These are phyloP conservation scores for Cryptocheilus praepositus DNA, from an alignment of 2,888 invertebrate species.

Conservation along the genomic window DNA sequence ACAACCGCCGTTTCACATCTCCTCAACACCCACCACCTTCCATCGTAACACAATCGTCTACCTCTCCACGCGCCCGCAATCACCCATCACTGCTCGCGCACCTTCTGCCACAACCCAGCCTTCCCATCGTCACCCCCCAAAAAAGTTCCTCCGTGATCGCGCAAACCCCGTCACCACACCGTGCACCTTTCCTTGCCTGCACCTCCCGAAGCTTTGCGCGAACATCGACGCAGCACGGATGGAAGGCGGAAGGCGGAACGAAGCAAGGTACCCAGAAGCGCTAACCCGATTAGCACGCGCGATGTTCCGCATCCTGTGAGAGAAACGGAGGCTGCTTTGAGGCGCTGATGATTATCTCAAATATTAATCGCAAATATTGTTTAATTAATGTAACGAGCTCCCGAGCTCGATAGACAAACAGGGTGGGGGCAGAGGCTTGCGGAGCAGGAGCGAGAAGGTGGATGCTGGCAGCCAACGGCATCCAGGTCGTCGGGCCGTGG, in stretches of 20 bases:
- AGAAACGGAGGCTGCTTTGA: constrained; percentile 56
- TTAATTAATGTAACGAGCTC: constrained; percentile 69
- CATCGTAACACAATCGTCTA: too few species aligned
- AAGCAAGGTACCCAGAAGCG: constrained; percentile 47
- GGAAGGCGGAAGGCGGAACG: constrained; percentile 15
- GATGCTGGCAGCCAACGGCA: constrained; percentile 23
- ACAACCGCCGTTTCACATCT: too few species aligned
- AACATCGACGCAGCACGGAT: not conserved
- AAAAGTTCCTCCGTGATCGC: too few species aligned
- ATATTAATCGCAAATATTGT: constrained; percentile 73
- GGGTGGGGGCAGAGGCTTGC: constrained; percentile 31
- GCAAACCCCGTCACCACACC: too few species aligned
- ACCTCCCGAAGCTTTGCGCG: too few species aligned
- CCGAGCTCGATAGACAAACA: constrained; percentile 40
- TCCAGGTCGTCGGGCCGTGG: constrained; percentile 29
- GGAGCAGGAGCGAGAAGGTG: not conserved
- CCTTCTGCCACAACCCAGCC: too few species aligned
- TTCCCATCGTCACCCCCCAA: too few species aligned
- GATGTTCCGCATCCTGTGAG: constrained; percentile 56
- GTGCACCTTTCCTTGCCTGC: too few species aligned
- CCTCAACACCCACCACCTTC: too few species aligned
- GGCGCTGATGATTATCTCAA: constrained; percentile 71
- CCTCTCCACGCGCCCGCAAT: too few species aligned
- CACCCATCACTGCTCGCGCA: too few species aligned
- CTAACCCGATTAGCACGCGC: constrained; percentile 63